Percentiles rank a stretch among this genome's conserved stretches.
Evolutionary conservation across 1,140 invertebrate genomes (phyloP).

Genomic region (Neotoxoptera formosana): DNA sequence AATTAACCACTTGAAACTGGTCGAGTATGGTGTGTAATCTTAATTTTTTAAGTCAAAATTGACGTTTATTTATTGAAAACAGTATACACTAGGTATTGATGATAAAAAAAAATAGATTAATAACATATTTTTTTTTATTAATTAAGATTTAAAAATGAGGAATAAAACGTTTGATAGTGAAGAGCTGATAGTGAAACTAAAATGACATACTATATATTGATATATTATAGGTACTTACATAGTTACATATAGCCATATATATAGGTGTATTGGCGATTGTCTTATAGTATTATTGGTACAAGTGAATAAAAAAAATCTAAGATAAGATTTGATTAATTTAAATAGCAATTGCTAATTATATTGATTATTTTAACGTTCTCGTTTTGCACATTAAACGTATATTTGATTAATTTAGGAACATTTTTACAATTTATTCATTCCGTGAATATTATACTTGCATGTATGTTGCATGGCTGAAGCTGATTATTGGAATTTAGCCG

Average conservation of each 20-base stretch:
- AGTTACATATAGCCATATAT: no score
- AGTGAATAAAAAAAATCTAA: neutral
- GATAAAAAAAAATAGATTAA: neutral
- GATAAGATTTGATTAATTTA: neutral
- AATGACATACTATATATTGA: neutral
- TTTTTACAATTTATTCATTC: no score
- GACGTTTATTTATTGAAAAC: neutral
- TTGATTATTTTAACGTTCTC: neutral
- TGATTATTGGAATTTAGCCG: neutral
- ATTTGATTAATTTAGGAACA: neutral
- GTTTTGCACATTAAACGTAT: neutral
- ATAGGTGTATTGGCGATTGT: neutral
- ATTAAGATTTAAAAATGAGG: neutral
- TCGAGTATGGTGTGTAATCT: neutral
- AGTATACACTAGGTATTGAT: neutral
- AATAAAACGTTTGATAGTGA: neutral
- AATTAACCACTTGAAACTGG: neutral
- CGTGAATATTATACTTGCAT: neutral
- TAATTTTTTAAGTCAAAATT: neutral
- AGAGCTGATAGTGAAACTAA: neutral
- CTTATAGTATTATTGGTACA: neutral
- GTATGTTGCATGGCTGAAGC: neutral
- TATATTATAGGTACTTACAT: neutral
- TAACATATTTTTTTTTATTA: neutral
- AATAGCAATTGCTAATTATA: neutral